These are phyloP conservation scores for Phania funesta DNA, from an alignment of 2,888 invertebrate genomes.

Conservation along the genomic window DNA sequence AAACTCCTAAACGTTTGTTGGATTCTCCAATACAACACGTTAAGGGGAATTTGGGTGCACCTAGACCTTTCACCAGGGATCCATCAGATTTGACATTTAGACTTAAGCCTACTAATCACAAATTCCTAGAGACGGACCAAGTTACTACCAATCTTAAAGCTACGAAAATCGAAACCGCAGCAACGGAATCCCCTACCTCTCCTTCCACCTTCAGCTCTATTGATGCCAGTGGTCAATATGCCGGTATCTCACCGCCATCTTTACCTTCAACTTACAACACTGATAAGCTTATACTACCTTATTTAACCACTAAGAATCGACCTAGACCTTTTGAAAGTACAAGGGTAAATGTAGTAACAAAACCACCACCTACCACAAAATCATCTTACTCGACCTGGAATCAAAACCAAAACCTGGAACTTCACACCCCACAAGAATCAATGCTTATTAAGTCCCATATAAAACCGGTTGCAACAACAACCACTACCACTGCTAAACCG, in stretches of 20 bases:
- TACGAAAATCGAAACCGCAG: slow-evolving; percentile 63
- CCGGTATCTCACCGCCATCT: slow-evolving; percentile 76
- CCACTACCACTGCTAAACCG: slow-evolving; percentile 70
- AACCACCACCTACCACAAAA: slow-evolving; percentile 72
- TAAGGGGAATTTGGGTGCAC: slow-evolving; percentile 81
- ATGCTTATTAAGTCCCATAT: slow-evolving; percentile 77
- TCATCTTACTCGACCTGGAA: slow-evolving; percentile 74
- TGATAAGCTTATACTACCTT: slow-evolving; percentile 89
- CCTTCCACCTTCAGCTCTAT: slow-evolving; percentile 78
- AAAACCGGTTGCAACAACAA: slow-evolving; percentile 75
- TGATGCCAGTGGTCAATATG: slow-evolving; percentile 78
- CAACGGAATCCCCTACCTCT: slow-evolving; percentile 74
- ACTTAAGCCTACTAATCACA: slow-evolving; percentile 53
- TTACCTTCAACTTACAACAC: slow-evolving; percentile 64
- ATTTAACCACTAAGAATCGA: slow-evolving; percentile 83
- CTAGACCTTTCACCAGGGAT: slow-evolving; percentile 81
- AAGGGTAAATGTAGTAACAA: slow-evolving; percentile 68
- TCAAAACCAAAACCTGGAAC: slow-evolving; percentile 78
- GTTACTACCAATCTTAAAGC: slow-evolving; percentile 60
- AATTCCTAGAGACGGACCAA: slow-evolving; percentile 36
- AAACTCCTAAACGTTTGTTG: slow-evolving; percentile 80
- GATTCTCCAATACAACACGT: slow-evolving; percentile 83
- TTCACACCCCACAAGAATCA: slow-evolving; percentile 81
- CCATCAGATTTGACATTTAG: slow-evolving; percentile 75
- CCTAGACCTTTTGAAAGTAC: slow-evolving; percentile 82